Evolutionary conservation across 2,797 vertebrate species (phyloP), one percentile per base, ranked within the genome.

Genomic region (Poecilia velifera): DNA sequence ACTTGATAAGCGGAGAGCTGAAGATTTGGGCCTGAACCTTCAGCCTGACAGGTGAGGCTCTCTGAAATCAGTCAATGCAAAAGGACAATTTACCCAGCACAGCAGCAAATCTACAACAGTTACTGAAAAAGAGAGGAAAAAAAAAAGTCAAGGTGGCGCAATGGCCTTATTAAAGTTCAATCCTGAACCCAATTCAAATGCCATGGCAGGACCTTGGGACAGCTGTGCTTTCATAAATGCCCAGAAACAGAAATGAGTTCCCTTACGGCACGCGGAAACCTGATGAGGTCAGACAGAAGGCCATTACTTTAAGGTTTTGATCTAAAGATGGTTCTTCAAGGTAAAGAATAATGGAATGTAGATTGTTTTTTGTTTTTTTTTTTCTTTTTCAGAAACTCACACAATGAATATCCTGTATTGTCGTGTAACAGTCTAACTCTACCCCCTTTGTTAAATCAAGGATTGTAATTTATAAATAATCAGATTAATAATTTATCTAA

Each of bases 211-310:
- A 68, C 64, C 36, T 68, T 68, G 64, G 64, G 64, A 41, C 64
- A 68, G 64, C 36, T 41, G 64, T 68, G 64, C 36, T 41, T 68
- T 41, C 36, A 68, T 68, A 41, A 66, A 41, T 41, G 36, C 18
- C 36, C 22, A 68, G 36, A 68, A 68, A 68, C 36, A 68, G 64
- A 68, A 68, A 68, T 68, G 64, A 68, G 36, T 39, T 68, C 36
- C 36, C 20, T 10, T 41, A 41, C 1, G 22, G 4, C 20, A 13
- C 22, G 4, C 4, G 36, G 16, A 68, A 68, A 41, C 31, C 34
- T 41, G 64, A 66, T 66, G 20, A 68, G 20, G 64, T 68, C 36
- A 68, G 36, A 68, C 36, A 41, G 64, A 6, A 41, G 64, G 64
- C 39, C 36, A 41, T 68, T 22, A 25, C 36, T 68, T 25, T 25